Base-by-base conservation (phyloP, 2,113 vertebrate genomes). In the Limanda limanda region DNA sequence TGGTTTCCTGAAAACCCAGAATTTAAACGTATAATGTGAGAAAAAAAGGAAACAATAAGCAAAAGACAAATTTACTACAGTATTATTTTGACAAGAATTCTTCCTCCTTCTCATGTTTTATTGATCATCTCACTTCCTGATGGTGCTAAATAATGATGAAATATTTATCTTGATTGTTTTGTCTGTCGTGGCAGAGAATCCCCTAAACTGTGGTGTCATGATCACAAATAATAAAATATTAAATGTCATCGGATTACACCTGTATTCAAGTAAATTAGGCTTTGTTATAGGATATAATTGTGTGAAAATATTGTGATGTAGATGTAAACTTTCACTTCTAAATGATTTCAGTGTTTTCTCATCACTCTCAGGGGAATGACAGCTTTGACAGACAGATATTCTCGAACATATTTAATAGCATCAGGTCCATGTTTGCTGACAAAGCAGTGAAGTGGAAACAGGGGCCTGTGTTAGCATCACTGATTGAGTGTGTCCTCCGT, bases 401-500 rank as follows among this genome's bases (percentile, higher is more conserved):
- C n/a, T n/a, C n/a, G 12, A 59, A 59, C 9, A 27, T 25, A 6
- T 25, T 24, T 35, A 55, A 68, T 47, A 56, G 27, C 21, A 77
- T 64, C 58, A 64, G 55, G 21, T 23, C 24, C 23, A 47, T 61
- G 54, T 56, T 56, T 24, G 54, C 59, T 0, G 0, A 69, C 62
- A 20, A 37, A 63, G 66, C 1, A 37, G n/a, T 60, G 48, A 40
- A 27, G 25, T 21, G n/a, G 48, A 52, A 64, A 15, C 58, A 3
- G 17, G 31, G 37, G 61, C 48, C 63, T 72, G 55, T 0, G 5
- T 81, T 70, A 69, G 31, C 73, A 73, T 80, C 63, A 72, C 3
- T 63, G 68, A 76, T 63, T 40, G 48, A 80, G 45, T 62, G 58
- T 54, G 13, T 48, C 31, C 74, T 74, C 65, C 45, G 51, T 45